These are phyloP conservation scores for Neoascia interrupta DNA, from an alignment of 2,888 invertebrate genomes.

Conservation along the genomic window DNA sequence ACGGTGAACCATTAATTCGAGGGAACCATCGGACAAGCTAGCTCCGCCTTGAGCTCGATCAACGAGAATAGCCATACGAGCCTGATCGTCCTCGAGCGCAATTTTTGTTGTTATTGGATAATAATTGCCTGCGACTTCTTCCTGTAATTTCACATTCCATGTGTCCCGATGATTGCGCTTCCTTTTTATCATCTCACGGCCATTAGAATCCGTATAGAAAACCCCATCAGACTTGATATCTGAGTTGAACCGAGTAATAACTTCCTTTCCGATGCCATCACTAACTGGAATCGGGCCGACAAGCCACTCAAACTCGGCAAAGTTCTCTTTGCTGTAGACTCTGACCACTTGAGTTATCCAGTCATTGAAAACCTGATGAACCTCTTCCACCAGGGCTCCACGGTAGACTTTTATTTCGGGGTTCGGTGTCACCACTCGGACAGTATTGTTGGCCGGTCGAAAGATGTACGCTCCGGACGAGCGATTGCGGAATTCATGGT, in stretches of 20 bases:
- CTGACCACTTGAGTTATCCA: constrained; percentile 88
- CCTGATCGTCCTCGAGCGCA: constrained; percentile 82
- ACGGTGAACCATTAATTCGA: constrained; percentile 93
- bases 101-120: constrained; percentile 95
- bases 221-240: constrained; percentile 83
- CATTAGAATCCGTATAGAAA: constrained; percentile 97
- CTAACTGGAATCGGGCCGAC: constrained; percentile 87
- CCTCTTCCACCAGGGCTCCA: constrained; percentile 87
- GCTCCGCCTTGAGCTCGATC: constrained; percentile 92
- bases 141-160: constrained; percentile 85
- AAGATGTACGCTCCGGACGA: constrained; percentile 97
- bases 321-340: constrained; percentile 82
- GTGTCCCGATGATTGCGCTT: constrained; percentile 85
- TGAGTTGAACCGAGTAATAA: constrained; percentile 87
- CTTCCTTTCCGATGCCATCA: constrained; percentile 88
- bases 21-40: constrained; percentile 86
- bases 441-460: constrained; percentile 82
- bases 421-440: constrained; percentile 54
- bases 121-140: constrained; percentile 92
- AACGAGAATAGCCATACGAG: constrained; percentile 81
- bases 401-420: constrained; percentile 72
- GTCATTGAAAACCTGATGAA: constrained; percentile 81
- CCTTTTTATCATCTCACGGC: constrained; percentile 90
- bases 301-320: constrained; percentile 87
- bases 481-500: constrained; percentile 82